Evolutionary conservation across 2,113 vertebrate genomes (phyloP), one percentile per base, ranked within the genome.

Genomic region (Embiotoca jacksoni): DNA sequence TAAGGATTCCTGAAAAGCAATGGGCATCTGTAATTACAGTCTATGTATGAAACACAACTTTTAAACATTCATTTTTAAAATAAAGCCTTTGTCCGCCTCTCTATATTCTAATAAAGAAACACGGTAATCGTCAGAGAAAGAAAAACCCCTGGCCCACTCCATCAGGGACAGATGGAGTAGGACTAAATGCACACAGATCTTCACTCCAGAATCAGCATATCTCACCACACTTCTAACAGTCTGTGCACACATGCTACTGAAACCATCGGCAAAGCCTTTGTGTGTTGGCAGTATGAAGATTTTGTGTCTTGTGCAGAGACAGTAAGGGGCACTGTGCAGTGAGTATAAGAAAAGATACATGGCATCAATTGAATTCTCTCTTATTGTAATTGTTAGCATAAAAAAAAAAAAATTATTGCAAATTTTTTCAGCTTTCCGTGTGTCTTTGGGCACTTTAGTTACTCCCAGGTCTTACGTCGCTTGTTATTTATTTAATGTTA

Each of bases 1-100:
- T 70, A 76, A 54, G 39, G 50, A 60, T 30, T 75, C 13, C 53
- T 67, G n/a, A 62, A 65, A 81, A 37, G 55, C n/a, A 33, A 7
- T 50, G 11, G 37, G 14, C 31, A 55, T 15, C 35, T 74, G 35
- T 39, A 68, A 77, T 80, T 82, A 36, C 16, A 30, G 15, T 73
- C 10, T 31, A 54, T 44, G 2, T 44, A 11, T 44, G 13, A 44
- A 44, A 44, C 41, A 44, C 41, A 3, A 2, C 13, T 44, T 44
- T 11, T 44, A 44, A 44, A 44, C 41, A 13, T 44, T 3, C 13
- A 23, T 23, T 44, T 44, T 44, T 7, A 44, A 44, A 44, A 11
- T 11, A 44, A 37, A 44, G 10, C 41, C 41, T 44, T 9, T 44
- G 9, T 44, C 13, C 13, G 1, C 7, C 7, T 37, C 7, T 37